A percentile compares a stretch with the other conserved stretches of the same genome.
Evolutionary conservation across 92 coral and sea anemone species (phyloP).

Genomic region (Virgularia gustaviana): DNA sequence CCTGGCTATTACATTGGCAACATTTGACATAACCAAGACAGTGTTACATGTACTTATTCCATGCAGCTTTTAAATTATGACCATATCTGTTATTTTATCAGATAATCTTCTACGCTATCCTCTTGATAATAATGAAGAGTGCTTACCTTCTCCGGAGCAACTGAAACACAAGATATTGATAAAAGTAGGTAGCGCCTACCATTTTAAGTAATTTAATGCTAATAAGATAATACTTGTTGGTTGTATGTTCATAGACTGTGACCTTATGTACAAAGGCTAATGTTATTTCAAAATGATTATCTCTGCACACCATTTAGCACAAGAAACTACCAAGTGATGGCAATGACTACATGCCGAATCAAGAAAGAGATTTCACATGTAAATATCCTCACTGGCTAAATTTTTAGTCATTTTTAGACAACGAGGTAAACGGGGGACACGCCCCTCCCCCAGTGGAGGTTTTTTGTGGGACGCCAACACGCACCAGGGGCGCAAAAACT

Average conservation of each 20-base stretch:
- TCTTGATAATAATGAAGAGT: constrained; percentile 62
- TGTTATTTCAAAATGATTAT: background rate
- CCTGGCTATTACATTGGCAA: background rate
- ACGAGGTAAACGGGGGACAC: too few species aligned
- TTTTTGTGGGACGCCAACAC: too few species aligned
- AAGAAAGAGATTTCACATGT: constrained; percentile 56
- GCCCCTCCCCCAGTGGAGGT: too few species aligned
- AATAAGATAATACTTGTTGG: too few species aligned
- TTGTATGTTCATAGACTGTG: too few species aligned
- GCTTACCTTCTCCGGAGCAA: constrained; percentile 79
- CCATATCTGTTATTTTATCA: constrained; percentile 27
- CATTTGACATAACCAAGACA: background rate
- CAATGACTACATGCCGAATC: constrained; percentile 26
- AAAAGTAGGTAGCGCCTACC: too few species aligned
- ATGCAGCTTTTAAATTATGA: background rate
- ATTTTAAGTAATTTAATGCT: too few species aligned
- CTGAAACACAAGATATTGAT: constrained; percentile 76
- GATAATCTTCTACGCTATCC: constrained; percentile 75
- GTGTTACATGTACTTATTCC: background rate
- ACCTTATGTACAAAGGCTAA: too few species aligned
- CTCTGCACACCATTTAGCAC: constrained; percentile 65
- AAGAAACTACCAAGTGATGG: constrained; percentile 92
- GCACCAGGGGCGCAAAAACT: too few species aligned
- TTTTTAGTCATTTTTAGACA: too few species aligned
- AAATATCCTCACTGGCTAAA: background rate